These are phyloP conservation scores for Musca vetustissima DNA, from an alignment of 1,140 invertebrate genomes.

Conservation along the genomic window DNA sequence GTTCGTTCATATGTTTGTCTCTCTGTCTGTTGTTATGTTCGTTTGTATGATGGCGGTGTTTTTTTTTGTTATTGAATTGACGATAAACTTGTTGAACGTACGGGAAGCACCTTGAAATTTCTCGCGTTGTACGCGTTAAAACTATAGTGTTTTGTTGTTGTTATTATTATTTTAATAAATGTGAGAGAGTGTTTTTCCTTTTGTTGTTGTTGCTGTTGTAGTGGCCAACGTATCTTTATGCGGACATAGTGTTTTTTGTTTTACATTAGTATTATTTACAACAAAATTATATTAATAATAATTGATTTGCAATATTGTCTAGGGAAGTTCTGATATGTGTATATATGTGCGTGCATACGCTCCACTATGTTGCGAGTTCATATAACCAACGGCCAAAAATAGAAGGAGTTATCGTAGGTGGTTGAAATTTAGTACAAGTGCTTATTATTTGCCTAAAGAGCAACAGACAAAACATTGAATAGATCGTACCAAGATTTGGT, in stretches of 20 bases:
- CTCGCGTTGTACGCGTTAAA: constrained; percentile 12
- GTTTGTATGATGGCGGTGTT: neutral
- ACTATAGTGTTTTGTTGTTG: neutral
- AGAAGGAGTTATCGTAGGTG: too few relatives aligned
- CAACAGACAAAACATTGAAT: too few relatives aligned
- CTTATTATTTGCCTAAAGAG: too few relatives aligned
- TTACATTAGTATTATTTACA: too few relatives aligned
- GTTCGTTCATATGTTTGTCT: neutral
- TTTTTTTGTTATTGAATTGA: constrained; percentile 19
- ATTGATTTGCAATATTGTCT: too few relatives aligned
- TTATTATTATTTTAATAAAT: constrained; percentile 20
- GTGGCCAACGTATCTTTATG: neutral
- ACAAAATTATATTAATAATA: too few relatives aligned
- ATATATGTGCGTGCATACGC: too few relatives aligned
- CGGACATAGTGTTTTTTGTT: neutral
- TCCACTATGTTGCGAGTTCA: too few relatives aligned
- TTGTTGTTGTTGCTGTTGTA: neutral
- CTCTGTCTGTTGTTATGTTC: neutral
- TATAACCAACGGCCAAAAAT: too few relatives aligned
- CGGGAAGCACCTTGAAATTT: constrained; percentile 52
- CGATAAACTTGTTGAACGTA: constrained; percentile 25
- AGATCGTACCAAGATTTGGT: too few relatives aligned
- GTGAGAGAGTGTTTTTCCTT: neutral
- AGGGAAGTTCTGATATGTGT: too few relatives aligned
- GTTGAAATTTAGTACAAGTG: too few relatives aligned